phyloP scores from a whole-genome alignment of 2,888 invertebrate species.

The Leucoma salicis region DNA sequence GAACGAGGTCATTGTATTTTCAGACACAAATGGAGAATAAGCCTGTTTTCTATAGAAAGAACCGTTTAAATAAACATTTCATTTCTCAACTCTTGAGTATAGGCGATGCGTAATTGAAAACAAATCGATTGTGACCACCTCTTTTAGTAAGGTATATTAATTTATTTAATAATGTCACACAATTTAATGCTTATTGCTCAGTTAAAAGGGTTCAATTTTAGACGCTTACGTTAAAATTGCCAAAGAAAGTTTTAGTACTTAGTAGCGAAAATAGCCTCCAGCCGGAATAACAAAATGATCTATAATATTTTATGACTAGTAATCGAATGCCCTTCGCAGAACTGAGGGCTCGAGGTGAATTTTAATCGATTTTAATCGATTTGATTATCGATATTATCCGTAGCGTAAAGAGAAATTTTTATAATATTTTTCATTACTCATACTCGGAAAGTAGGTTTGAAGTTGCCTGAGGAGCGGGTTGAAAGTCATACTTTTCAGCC shows the following conservation, averaged over 20 bases:
- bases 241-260: constrained; percentile 22
- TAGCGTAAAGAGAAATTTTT: constrained; percentile 20
- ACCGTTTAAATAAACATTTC: too few species aligned
- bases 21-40: too few species aligned
- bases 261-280: constrained; percentile 24
- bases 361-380: constrained; percentile 34
- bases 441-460: too few species aligned
- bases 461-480: too few species aligned
- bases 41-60: too few species aligned
- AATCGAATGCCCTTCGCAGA: constrained; percentile 38
- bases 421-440: too few species aligned
- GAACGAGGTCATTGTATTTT: too few species aligned
- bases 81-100: too few species aligned
- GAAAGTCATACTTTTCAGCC: too few species aligned
- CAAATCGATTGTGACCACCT: constrained; percentile 8
- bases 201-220: constrained; percentile 1
- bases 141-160: too few species aligned
- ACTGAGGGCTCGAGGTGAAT: constrained; percentile 31
- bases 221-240: not conserved
- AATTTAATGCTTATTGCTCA: not conserved
- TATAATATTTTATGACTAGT: constrained; percentile 37
- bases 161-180: not conserved
- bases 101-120: too few species aligned
- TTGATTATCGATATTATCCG: constrained; percentile 25
- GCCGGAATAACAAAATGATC: constrained; percentile 32